A percentile compares a stretch with the other conserved stretches of the same genome.
phyloP scores from a whole-genome alignment of 2,888 invertebrate species.

The Omphaloscelis lunosa region DNA sequence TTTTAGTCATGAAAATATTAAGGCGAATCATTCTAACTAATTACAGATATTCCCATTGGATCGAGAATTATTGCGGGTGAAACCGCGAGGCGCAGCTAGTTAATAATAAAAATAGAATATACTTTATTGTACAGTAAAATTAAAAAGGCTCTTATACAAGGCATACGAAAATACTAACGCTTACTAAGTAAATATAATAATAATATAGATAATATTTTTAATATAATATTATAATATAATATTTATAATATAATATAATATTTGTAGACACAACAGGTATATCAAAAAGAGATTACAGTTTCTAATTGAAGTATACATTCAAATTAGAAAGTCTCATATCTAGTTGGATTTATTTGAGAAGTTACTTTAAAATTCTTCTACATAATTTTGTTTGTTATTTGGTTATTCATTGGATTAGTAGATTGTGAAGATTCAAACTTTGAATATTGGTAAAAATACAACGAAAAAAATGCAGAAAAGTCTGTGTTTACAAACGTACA shows the following conservation, averaged over 20 bases:
- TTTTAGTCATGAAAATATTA: too few relatives aligned
- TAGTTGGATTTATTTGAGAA: constrained; percentile 17
- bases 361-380: not conserved
- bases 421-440: not conserved
- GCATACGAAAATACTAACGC: not conserved
- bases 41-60: too few relatives aligned
- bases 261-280: not conserved
- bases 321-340: constrained; percentile 10
- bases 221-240: too few relatives aligned
- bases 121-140: not conserved
- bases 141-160: not conserved
- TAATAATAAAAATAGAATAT: not conserved
- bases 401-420: not conserved
- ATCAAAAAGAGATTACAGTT: constrained; percentile 7
- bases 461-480: not conserved
- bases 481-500: constrained; percentile 10
- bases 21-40: not conserved
- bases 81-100: too few relatives aligned
- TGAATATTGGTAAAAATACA: not conserved
- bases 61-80: too few relatives aligned
- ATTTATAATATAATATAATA: too few relatives aligned
- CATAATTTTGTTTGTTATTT: not conserved
- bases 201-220: too few relatives aligned
- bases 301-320: constrained; percentile 17
- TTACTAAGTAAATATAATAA: not conserved